Evolutionary conservation across 2,113 vertebrate genomes (phyloP).

Genomic region (Amphiprion percula): DNA sequence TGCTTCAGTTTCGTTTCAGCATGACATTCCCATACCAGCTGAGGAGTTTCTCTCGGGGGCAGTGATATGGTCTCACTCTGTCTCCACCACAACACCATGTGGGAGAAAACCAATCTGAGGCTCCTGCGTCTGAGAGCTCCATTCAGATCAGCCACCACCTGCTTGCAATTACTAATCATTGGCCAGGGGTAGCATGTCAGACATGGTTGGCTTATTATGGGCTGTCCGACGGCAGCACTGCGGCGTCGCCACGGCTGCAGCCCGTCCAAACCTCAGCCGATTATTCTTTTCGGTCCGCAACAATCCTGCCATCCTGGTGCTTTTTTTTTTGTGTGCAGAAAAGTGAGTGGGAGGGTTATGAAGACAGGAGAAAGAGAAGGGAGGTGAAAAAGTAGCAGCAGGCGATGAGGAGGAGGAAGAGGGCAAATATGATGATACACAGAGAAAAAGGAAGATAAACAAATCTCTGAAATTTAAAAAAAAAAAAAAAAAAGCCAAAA

Average conservation of each 20-base stretch:
- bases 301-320: conserved; percentile 15
- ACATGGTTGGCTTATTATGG: conserved; percentile 42
- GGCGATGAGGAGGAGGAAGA: not conserved
- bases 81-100: conserved; percentile 16
- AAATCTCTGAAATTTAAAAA: not conserved
- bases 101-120: conserved; percentile 34
- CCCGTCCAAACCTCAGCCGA: conserved; percentile 39
- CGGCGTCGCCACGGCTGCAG: conserved; percentile 37
- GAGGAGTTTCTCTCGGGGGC: conserved; percentile 23
- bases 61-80: conserved; percentile 20
- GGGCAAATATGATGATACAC: conserved; percentile 14
- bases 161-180: conserved; percentile 64
- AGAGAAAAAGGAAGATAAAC: conserved; percentile 25
- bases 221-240: conserved; percentile 24
- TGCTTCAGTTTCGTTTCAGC: conserved; percentile 37
- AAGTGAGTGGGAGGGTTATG: conserved; percentile 22
- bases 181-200: conserved; percentile 39
- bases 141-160: conserved; percentile 50
- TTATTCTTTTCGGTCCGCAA: conserved; percentile 26
- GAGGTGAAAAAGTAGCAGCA: conserved; percentile 20
- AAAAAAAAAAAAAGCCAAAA: not conserved
- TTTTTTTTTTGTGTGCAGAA: conserved; percentile 9
- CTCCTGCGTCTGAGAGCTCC: conserved; percentile 35
- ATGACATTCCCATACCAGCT: conserved; percentile 23
- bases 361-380: not conserved